Conservation (phyloP, 2,113 vertebrate genomes). For the Mesembrinibis cayennensis region DNA sequence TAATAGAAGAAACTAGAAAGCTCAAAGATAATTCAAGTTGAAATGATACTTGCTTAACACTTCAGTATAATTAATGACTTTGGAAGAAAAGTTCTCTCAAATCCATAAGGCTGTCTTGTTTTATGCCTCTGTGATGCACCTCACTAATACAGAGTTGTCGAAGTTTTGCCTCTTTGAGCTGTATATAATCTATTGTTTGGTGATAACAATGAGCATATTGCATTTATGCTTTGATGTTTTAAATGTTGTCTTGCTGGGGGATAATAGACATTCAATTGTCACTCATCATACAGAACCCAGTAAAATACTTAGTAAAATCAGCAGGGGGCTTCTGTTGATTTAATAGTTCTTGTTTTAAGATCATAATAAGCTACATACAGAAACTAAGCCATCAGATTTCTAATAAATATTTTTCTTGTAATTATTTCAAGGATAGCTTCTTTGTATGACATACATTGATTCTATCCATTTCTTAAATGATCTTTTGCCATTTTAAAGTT, state of each 20-base stretch:
- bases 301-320: not conserved
- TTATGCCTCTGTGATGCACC: not conserved
- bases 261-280: not conserved
- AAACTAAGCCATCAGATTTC: not conserved
- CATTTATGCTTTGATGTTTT: not conserved
- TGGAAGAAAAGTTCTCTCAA: not conserved
- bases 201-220: not conserved
- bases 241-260: not conserved
- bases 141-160: not conserved
- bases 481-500: not conserved
- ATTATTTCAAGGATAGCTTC: not conserved
- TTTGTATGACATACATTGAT: not conserved
- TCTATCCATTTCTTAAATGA: not conserved
- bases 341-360: not conserved
- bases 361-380: not conserved
- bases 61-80: constrained; percentile 11
- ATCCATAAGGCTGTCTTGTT: not conserved
- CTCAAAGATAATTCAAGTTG: not conserved
- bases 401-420: not conserved
- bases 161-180: not conserved
- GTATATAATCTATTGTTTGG: not conserved
- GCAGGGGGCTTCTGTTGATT: not conserved
- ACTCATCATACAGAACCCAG: not conserved
- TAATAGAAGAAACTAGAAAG: constrained; percentile 21
- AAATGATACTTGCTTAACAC: not conserved